These are phyloP conservation scores for Drosophila kepulauana DNA, from an alignment of 1,140 invertebrate genomes.

Conservation along the genomic window DNA sequence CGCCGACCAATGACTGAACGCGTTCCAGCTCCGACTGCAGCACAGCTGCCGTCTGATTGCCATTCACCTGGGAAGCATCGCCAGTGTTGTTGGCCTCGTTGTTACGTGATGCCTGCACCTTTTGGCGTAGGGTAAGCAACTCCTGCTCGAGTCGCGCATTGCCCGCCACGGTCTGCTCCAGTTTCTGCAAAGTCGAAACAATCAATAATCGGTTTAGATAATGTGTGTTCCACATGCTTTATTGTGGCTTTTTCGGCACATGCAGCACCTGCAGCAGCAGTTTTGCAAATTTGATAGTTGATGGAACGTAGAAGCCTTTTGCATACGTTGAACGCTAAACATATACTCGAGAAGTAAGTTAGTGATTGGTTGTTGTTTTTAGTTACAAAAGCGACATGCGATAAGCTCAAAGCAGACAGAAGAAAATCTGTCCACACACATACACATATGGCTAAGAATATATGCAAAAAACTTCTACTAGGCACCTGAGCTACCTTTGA, in stretches of 20 bases:
- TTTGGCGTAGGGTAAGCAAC: slow-evolving; percentile 92
- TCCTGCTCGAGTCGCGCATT: slow-evolving; percentile 95
- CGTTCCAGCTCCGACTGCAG: slow-evolving; percentile 92
- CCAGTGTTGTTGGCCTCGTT: slow-evolving; percentile 32
- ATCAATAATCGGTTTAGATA: slow-evolving; percentile 21
- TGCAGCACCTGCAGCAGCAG: slow-evolving; percentile 57
- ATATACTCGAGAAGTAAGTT: slow-evolving; percentile 4
- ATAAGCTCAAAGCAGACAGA: slow-evolving; percentile 66
- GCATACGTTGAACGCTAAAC: slow-evolving; percentile 44
- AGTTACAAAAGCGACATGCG: slow-evolving; percentile 80
- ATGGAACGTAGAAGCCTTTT: slow-evolving; percentile 70
- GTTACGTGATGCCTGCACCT: slow-evolving; percentile 90
- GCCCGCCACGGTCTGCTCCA: slow-evolving; percentile 95
- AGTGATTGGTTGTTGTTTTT: slow-evolving; percentile 38
- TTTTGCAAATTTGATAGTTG: slow-evolving; percentile 10
- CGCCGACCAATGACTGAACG: slow-evolving; percentile 93
- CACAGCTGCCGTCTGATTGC: slow-evolving; percentile 87
- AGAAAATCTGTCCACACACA: slow-evolving; percentile 40
- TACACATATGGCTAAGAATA: slow-evolving; percentile 29
- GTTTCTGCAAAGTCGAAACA: slow-evolving; percentile 87
- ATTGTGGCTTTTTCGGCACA: slow-evolving; percentile 41
- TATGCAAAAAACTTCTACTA: slow-evolving; percentile 85
- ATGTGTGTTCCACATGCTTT: slow-evolving; percentile 2
- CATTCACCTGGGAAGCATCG: slow-evolving; percentile 70
- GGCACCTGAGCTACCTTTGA: slow-evolving; percentile 90